These are phyloP conservation scores for Ennomos erosarius DNA, from an alignment of 2,888 invertebrate genomes.

Conservation along the genomic window DNA sequence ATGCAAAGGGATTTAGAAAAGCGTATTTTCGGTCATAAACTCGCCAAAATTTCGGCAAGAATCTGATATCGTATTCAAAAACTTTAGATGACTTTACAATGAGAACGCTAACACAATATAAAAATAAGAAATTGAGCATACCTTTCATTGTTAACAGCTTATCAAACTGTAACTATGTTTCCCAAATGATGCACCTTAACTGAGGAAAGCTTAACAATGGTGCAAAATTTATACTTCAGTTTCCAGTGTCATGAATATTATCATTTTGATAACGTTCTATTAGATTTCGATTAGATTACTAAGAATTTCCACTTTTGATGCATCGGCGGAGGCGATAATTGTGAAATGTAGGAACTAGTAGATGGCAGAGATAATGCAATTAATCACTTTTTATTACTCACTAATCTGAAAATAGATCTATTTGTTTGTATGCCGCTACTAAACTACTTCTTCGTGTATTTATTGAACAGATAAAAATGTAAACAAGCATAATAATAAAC, in stretches of 20 bases:
- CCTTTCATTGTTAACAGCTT: conserved; percentile 32
- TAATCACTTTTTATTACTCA: conserved; percentile 7
- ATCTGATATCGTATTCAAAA: too few relatives aligned
- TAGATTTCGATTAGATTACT: conserved; percentile 29
- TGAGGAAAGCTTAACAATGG: conserved; percentile 5
- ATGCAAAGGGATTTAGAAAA: too few relatives aligned
- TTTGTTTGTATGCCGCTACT: background rate
- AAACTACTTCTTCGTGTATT: background rate
- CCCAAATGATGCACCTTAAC: conserved; percentile 19
- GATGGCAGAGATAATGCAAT: conserved; percentile 7
- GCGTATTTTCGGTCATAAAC: too few relatives aligned
- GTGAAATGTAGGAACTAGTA: conserved; percentile 2
- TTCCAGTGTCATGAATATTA: conserved; percentile 23
- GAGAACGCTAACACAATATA: background rate
- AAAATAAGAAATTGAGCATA: conserved; percentile 8
- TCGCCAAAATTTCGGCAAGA: too few relatives aligned
- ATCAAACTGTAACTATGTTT: conserved; percentile 1
- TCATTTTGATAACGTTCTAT: conserved; percentile 28
- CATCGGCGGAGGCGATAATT: conserved; percentile 14
- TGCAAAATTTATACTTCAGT: conserved; percentile 21
- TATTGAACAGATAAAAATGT: background rate
- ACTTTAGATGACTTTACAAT: too few relatives aligned
- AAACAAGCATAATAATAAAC: too few relatives aligned
- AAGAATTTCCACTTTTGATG: conserved; percentile 23
- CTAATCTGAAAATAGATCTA: background rate